Conservation (phyloP, 2,888 invertebrate genomes). For the Apodemia hepburni region DNA sequence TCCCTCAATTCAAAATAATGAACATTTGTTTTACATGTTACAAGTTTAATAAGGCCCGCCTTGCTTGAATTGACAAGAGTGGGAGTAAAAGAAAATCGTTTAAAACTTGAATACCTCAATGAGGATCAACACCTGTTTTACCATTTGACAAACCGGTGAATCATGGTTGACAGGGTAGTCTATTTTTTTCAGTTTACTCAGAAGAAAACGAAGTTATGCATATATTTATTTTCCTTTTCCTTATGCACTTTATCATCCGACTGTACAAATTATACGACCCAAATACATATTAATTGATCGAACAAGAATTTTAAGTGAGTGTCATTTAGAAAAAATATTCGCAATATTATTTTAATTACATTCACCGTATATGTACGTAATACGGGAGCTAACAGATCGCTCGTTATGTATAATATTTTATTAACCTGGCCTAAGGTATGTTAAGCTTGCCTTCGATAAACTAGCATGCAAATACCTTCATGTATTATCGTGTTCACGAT, state of each 20-base stretch:
- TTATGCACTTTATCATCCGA: neutral
- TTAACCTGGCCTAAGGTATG: slow-evolving; percentile 67
- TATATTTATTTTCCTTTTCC: neutral
- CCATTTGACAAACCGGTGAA: no score
- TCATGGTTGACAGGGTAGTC: no score
- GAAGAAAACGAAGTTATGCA: no score
- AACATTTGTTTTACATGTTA: no score
- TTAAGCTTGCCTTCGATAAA: slow-evolving; percentile 70
- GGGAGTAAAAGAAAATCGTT: no score
- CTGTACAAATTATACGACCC: slow-evolving; percentile 8
- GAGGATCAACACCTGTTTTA: no score
- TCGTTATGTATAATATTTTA: slow-evolving; percentile 73
- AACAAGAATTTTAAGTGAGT: slow-evolving; percentile 12
- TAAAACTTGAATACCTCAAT: no score
- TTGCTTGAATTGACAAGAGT: no score
- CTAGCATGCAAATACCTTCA: slow-evolving; percentile 49
- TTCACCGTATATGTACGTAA: slow-evolving; percentile 59
- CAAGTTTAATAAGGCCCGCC: no score
- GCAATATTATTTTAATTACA: slow-evolving; percentile 16
- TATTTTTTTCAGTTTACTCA: no score
- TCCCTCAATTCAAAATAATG: no score
- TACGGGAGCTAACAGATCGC: slow-evolving; percentile 58
- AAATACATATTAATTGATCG: slow-evolving; percentile 10
- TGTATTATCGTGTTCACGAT: slow-evolving; percentile 42
- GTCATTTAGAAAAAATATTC: slow-evolving; percentile 15